A percentile compares a stretch with the other conserved stretches of the same genome.
Evolutionary conservation across 2,113 vertebrate genomes (phyloP).

Genomic region (Trematocara macrostoma): DNA sequence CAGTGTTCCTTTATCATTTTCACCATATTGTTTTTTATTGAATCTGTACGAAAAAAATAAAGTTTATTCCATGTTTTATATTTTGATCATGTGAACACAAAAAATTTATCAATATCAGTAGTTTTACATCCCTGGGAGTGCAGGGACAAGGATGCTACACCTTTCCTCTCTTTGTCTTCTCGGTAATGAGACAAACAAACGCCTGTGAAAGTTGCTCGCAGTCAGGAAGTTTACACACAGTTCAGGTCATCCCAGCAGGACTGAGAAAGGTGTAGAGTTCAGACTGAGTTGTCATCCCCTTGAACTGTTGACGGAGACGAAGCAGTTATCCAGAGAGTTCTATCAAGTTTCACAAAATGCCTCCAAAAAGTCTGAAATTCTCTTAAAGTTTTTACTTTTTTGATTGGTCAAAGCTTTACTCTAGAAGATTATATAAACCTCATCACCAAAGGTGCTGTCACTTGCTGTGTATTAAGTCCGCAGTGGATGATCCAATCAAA

Average conservation of each 20-base stretch:
- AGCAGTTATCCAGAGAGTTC: not conserved
- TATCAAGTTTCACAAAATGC: not conserved
- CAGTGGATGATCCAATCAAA: not conserved
- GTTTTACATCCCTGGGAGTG: not conserved
- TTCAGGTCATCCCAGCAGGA: not conserved
- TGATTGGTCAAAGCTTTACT: not conserved
- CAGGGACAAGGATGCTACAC: slow-evolving; percentile 77
- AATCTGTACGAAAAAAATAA: not conserved
- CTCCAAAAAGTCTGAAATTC: not conserved
- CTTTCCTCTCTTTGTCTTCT: slow-evolving; percentile 90
- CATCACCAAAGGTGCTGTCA: not conserved
- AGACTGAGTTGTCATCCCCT: not conserved
- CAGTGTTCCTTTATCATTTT: not conserved
- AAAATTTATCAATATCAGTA: not conserved
- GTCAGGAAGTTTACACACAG: slow-evolving; percentile 47
- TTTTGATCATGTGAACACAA: not conserved
- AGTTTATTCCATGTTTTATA: not conserved
- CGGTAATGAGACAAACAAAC: slow-evolving; percentile 7
- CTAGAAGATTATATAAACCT: not conserved
- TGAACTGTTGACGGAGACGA: not conserved
- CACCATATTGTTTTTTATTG: not conserved
- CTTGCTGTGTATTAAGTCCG: not conserved
- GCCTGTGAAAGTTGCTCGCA: slow-evolving; percentile 20
- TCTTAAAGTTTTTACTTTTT: not conserved
- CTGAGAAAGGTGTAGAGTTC: slow-evolving; percentile 6